Evolutionary conservation across 2,113 vertebrate genomes (phyloP).

Genomic region (Amblyornis subalaris): DNA sequence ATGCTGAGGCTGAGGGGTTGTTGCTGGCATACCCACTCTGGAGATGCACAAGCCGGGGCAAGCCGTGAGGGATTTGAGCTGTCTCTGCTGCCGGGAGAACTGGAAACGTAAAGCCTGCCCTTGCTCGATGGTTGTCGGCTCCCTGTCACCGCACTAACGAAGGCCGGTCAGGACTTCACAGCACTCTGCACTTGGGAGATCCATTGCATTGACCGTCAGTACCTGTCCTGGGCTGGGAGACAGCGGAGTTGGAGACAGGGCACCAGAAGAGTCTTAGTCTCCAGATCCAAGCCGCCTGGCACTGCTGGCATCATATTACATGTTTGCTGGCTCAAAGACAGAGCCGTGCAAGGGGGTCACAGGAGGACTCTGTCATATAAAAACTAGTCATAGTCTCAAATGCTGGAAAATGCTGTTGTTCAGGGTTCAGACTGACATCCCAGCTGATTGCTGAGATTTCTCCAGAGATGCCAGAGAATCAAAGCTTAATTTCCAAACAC

Average conservation of each 20-base stretch:
- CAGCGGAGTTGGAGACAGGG: accelerated
- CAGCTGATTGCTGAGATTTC: not conserved
- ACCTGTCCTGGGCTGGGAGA: not conserved
- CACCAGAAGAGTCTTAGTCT: not conserved
- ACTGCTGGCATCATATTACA: not conserved
- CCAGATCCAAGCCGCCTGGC: not conserved
- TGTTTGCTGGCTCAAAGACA: not conserved
- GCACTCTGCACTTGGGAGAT: accelerated
- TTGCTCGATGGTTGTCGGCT: accelerated
- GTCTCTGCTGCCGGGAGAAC: not conserved
- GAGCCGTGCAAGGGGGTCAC: accelerated
- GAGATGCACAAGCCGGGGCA: accelerated
- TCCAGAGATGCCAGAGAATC: not conserved
- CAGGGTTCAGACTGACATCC: not conserved
- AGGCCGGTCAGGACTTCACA: not conserved
- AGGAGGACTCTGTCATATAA: not conserved
- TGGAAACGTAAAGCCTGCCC: no score
- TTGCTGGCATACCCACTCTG: no score
- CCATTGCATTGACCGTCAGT: accelerated
- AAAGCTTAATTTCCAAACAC: not conserved
- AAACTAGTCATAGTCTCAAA: not conserved
- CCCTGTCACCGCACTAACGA: accelerated
- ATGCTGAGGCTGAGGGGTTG: accelerated
- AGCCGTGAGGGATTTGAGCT: accelerated
- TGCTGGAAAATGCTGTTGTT: not conserved